Conservation (phyloP, 2,797 vertebrate genomes). For the Phalloptychus januarius region DNA sequence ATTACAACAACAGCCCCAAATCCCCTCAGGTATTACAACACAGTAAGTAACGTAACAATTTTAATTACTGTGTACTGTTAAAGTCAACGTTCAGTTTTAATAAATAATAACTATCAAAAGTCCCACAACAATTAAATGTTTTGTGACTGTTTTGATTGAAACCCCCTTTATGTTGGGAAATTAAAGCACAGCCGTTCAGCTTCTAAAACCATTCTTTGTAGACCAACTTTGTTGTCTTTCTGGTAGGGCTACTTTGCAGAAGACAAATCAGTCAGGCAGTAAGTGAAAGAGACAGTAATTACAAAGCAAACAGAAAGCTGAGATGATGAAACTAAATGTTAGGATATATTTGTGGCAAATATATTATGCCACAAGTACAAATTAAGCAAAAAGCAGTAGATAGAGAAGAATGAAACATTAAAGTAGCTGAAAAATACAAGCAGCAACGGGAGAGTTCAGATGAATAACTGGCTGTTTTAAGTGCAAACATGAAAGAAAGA, state of each 20-base stretch:
- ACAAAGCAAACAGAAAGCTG: background rate
- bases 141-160: background rate
- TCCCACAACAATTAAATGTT: background rate
- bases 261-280: background rate
- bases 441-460: background rate
- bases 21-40: background rate
- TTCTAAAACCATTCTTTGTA: background rate
- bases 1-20: background rate
- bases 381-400: background rate
- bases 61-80: background rate
- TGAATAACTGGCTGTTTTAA: background rate
- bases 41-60: background rate
- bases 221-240: background rate
- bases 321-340: background rate
- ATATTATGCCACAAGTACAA: background rate
- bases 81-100: background rate
- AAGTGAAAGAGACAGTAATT: background rate
- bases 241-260: background rate
- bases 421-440: background rate
- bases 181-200: background rate
- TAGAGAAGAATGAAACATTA: background rate
- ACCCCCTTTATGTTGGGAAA: background rate
- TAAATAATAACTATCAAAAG: background rate
- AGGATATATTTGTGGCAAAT: too few species aligned
- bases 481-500: background rate